Evolutionary conservation across 1,140 invertebrate genomes (phyloP).

Genomic region (Drosophila bifasciata): DNA sequence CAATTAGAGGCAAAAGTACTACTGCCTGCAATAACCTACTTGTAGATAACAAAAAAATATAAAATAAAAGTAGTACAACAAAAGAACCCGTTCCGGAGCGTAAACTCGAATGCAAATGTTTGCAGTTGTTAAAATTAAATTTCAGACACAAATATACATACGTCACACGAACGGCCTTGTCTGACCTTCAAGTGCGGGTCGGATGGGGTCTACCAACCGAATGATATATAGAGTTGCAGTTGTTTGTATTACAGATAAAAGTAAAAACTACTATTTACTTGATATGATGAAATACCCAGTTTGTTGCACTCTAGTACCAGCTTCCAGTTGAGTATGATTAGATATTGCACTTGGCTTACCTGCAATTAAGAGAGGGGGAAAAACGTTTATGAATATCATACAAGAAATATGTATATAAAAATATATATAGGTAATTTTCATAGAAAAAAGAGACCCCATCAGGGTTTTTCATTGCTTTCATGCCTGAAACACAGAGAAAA

Average conservation of each 20-base stretch:
- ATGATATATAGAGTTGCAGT: too few relatives aligned
- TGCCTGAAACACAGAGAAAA: too few relatives aligned
- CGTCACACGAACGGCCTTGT: background rate
- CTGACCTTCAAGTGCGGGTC: slow-evolving; percentile 8
- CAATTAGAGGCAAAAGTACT: slow-evolving; percentile 7
- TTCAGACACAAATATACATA: background rate
- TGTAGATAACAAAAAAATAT: too few relatives aligned
- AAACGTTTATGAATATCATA: slow-evolving; percentile 6
- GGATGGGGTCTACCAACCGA: too few relatives aligned
- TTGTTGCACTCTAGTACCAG: background rate
- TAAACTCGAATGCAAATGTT: slow-evolving; percentile 5
- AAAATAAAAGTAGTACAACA: too few relatives aligned
- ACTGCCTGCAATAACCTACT: too few relatives aligned
- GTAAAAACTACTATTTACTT: background rate
- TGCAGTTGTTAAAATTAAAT: background rate
- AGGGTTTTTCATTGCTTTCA: too few relatives aligned
- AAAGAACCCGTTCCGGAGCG: background rate
- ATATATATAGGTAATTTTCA: slow-evolving; percentile 1
- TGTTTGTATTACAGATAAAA: background rate
- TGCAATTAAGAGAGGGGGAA: slow-evolving; percentile 33
- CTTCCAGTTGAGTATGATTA: background rate
- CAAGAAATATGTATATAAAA: background rate
- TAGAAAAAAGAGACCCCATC: background rate
- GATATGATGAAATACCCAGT: too few relatives aligned
- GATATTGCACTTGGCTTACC: slow-evolving; percentile 33